Evolutionary conservation across 1,140 invertebrate genomes (phyloP).

Genomic region (Calliphora vicina): DNA sequence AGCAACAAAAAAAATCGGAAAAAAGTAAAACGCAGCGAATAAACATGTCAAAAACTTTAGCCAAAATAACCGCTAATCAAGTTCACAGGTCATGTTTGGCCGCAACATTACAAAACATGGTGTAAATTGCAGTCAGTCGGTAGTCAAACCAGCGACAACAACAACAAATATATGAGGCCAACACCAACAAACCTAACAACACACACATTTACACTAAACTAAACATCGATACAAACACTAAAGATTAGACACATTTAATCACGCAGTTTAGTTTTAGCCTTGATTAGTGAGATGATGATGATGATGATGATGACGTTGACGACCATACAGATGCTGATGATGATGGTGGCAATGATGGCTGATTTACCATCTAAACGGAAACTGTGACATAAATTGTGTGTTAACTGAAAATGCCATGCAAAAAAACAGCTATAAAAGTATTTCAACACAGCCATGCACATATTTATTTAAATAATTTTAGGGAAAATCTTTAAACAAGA

Average conservation of each 20-base stretch:
- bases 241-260: slow-evolving; percentile 11
- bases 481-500: not conserved
- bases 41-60: slow-evolving; percentile 42
- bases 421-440: not conserved
- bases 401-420: no score
- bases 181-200: no score
- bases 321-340: not conserved
- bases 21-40: not conserved
- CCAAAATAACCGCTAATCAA: slow-evolving; percentile 58
- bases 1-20: not conserved
- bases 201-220: slow-evolving; percentile 8
- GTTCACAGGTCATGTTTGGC: slow-evolving; percentile 48
- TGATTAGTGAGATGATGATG: not conserved
- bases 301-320: not conserved
- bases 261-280: slow-evolving; percentile 18
- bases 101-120: slow-evolving; percentile 25
- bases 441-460: no score
- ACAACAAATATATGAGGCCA: not conserved
- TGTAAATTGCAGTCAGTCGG: not conserved
- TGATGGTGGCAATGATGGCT: not conserved
- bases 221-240: not conserved
- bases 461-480: not conserved
- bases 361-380: slow-evolving; percentile 25
- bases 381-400: slow-evolving; percentile 23
- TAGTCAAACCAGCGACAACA: not conserved